phyloP scores from a whole-genome alignment of 2,888 invertebrate species.

The Eutolmus rufibarbis region DNA sequence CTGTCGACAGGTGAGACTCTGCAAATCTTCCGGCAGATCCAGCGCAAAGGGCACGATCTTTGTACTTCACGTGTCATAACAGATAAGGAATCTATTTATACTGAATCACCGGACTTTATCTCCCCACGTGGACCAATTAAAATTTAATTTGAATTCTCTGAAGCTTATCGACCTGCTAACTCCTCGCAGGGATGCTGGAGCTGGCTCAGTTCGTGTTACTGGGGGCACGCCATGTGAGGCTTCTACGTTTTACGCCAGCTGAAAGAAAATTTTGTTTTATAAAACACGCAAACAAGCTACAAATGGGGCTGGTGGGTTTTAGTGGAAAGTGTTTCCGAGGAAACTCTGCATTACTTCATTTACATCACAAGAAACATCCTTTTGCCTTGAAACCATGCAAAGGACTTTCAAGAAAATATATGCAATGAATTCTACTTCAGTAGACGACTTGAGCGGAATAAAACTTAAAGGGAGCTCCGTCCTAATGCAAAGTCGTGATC shows the following conservation, averaged over 20 bases:
- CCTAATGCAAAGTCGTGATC: not conserved
- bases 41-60: not conserved
- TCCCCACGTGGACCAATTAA: conserved; percentile 14
- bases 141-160: conserved; percentile 10
- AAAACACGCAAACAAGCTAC: not conserved
- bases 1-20: not conserved
- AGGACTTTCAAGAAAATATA: not conserved
- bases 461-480: not conserved
- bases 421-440: not conserved
- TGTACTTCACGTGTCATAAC: not conserved
- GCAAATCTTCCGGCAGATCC: not conserved
- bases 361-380: conserved; percentile 14
- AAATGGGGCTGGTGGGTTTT: not conserved
- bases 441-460: not conserved
- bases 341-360: conserved; percentile 12
- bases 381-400: not conserved
- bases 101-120: not conserved
- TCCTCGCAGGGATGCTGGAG: not conserved
- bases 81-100: conserved; percentile 21
- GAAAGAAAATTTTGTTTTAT: not conserved
- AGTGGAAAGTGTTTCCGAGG: not conserved
- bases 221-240: not conserved
- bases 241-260: not conserved
- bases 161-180: not conserved
- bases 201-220: too few species aligned